Conservation (phyloP, 1,140 invertebrate genomes). For the Laupala kohalensis region DNA sequence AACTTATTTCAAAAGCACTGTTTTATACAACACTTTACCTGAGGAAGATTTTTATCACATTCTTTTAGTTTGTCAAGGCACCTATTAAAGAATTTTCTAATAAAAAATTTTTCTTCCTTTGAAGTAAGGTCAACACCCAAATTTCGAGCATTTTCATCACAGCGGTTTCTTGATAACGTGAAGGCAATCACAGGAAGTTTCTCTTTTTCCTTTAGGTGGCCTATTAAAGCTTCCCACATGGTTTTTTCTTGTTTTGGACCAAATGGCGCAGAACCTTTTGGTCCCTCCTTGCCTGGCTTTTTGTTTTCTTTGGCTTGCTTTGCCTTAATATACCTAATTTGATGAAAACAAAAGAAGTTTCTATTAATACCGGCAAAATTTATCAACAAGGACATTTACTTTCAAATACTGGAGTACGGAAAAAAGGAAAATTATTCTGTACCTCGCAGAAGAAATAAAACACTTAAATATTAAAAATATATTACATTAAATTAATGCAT, state of each 20-base stretch:
- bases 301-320: slow-evolving; percentile 40
- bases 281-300: slow-evolving; percentile 42
- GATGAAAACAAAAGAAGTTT: not conserved
- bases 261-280: slow-evolving; percentile 28
- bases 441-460: too few species aligned
- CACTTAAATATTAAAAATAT: too few species aligned
- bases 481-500: too few species aligned
- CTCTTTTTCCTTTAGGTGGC: slow-evolving; percentile 61
- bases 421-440: not conserved
- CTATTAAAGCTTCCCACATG: slow-evolving; percentile 72
- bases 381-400: too few species aligned
- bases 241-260: slow-evolving; percentile 57
- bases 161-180: slow-evolving; percentile 80
- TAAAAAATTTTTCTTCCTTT: slow-evolving; percentile 65
- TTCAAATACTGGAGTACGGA: slow-evolving; percentile 11
- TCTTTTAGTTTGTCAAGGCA: slow-evolving; percentile 73
- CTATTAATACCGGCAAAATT: not conserved
- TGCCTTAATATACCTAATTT: slow-evolving; percentile 1
- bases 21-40: slow-evolving; percentile 39
- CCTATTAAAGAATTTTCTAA: slow-evolving; percentile 69
- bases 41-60: slow-evolving; percentile 74
- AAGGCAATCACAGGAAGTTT: slow-evolving; percentile 90
- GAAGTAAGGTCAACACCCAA: slow-evolving; percentile 71
- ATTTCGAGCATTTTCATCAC: slow-evolving; percentile 63
- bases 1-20: not conserved